A percentile compares a stretch with the other conserved stretches of the same genome.
These are phyloP conservation scores for Limnodromus scolopaceus DNA, from an alignment of 2,797 vertebrate species.

Conservation along the genomic window DNA sequence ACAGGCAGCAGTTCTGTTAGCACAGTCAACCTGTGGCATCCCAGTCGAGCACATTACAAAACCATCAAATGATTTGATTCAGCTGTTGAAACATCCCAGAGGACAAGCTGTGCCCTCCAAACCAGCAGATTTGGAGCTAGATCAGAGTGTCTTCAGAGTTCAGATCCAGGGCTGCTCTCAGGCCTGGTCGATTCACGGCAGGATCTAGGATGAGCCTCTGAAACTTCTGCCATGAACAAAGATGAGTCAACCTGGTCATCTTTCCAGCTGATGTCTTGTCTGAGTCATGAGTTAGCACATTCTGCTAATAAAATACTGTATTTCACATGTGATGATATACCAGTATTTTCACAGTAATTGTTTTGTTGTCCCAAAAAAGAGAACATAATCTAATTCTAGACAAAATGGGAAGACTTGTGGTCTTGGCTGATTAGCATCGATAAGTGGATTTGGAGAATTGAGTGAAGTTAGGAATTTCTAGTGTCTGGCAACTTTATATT, in stretches of 20 bases:
- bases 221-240: background rate
- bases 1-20: background rate
- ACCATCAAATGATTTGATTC: background rate
- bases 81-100: background rate
- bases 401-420: background rate
- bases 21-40: background rate
- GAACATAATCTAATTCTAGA: background rate
- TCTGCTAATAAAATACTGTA: background rate
- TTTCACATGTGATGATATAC: background rate
- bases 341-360: background rate
- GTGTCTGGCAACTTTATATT: background rate
- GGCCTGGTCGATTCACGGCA: background rate
- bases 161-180: background rate
- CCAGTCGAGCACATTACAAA: background rate
- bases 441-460: background rate
- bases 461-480: constrained; percentile 2
- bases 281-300: background rate
- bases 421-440: background rate
- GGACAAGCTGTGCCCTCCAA: background rate
- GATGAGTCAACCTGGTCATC: background rate
- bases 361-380: background rate
- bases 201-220: background rate
- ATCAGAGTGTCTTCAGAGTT: background rate
- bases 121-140: background rate
- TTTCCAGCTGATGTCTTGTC: background rate